phyloP scores from a whole-genome alignment of 2,888 invertebrate species.

The Leptinotarsa peninsularis region DNA sequence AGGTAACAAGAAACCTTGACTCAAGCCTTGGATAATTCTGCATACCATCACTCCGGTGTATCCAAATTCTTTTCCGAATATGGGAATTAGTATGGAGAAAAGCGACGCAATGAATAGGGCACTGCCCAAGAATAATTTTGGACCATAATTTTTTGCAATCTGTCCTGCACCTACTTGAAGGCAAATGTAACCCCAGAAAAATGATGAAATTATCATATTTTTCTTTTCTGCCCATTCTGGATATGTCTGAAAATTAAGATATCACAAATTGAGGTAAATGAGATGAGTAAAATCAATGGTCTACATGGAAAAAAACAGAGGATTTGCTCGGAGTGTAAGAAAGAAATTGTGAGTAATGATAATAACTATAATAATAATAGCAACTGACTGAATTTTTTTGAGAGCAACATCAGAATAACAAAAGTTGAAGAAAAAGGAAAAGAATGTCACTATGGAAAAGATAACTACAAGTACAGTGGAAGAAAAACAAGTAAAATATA shows the following conservation, averaged over 20 bases:
- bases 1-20: constrained; percentile 81
- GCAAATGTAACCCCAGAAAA: constrained; percentile 83
- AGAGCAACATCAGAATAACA: no score
- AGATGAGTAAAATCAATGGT: no score
- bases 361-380: no score
- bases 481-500: no score
- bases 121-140: constrained; percentile 74
- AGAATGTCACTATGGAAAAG: no score
- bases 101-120: constrained; percentile 74
- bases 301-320: no score
- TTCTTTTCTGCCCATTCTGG: constrained; percentile 45
- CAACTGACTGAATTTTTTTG: no score
- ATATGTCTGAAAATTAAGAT: constrained; percentile 39
- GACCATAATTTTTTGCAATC: constrained; percentile 79
- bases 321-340: no score
- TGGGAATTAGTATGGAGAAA: constrained; percentile 75
- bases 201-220: constrained; percentile 75
- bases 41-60: constrained; percentile 74
- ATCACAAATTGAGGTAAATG: neutral
- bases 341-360: no score
- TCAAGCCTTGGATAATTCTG: constrained; percentile 79
- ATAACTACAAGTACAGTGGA: no score
- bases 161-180: constrained; percentile 79
- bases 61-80: constrained; percentile 72
- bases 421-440: no score